These are phyloP conservation scores for Amphiprion percula DNA, from an alignment of 2,113 vertebrate genomes.

Conservation along the genomic window DNA sequence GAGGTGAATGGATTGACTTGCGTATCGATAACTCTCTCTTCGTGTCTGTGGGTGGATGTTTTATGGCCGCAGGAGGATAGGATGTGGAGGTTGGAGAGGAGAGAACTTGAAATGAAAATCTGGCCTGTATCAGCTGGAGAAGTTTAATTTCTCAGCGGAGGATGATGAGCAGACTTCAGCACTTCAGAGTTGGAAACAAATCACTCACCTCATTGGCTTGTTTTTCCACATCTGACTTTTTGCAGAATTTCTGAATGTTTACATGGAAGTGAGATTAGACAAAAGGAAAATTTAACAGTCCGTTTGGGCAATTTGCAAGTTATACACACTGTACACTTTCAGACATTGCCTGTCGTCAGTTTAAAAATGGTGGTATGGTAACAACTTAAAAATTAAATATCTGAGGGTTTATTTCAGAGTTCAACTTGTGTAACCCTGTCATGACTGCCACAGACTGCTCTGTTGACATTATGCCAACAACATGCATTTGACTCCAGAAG, in stretches of 20 bases:
- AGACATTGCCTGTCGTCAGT: conserved; percentile 11
- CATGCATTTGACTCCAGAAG: not conserved
- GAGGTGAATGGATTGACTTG: conserved; percentile 70
- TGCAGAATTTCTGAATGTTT: conserved; percentile 24
- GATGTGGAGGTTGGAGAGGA: conserved; percentile 52
- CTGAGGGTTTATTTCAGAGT: conserved; percentile 13
- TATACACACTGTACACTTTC: conserved; percentile 2
- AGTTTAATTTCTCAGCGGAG: conserved; percentile 27
- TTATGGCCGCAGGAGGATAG: conserved; percentile 44
- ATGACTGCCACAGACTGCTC: not conserved
- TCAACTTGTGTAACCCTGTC: conserved; percentile 15
- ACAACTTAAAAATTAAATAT: conserved; percentile 19
- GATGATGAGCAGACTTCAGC: conserved; percentile 15
- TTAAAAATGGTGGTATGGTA: conserved; percentile 28
- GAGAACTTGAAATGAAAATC: conserved; percentile 24
- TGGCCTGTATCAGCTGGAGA: not conserved
- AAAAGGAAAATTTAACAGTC: conserved; percentile 40
- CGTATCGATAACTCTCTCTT: conserved; percentile 71
- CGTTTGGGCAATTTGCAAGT: conserved; percentile 7
- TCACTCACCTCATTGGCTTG: conserved; percentile 12
- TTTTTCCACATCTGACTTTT: conserved; percentile 16
- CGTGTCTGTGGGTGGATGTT: conserved; percentile 56
- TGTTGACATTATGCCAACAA: not conserved
- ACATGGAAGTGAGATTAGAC: conserved; percentile 20
- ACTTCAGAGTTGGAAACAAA: not conserved